Base-by-base conservation (phyloP, 2,113 vertebrate genomes). In the Oryzias celebensis region DNA sequence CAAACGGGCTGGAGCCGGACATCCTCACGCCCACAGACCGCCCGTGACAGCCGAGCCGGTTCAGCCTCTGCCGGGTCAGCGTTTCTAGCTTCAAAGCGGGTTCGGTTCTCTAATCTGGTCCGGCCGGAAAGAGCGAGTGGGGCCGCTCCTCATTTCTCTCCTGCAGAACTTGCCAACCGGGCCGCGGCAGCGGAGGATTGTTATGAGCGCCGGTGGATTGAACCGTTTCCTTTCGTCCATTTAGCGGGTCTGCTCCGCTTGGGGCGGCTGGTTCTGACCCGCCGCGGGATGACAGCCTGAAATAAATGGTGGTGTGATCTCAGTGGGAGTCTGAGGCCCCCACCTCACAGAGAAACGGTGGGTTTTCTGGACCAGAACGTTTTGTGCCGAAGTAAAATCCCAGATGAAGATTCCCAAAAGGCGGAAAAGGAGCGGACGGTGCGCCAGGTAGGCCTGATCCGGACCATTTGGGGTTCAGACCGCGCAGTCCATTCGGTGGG, bases 361-460 rank as follows among this genome's bases (percentile, higher is more conserved):
- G 84, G 80, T 65, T 89, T 80, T 83, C 77, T 88, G 77, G 81
- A 82, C 66, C 75, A 65, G 79, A 75, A 78, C 80, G 79, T 74
- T 81, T 75, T 83, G 81, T 86, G 73, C 73, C 76, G 60, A 63
- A 77, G 73, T 70, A 66, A 75, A 70, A 58, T 88, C 81, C 87
- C 90, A 89, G 85, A 92, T 93, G 90, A 91, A 89, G 91, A 91
- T 90, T 88, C 81, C 84, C 77, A 91, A 89, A 88, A 88, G 88
- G 85, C 85, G 91, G 86, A 90, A 90, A 89, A 81, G 87, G 83
- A 83, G 78, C 87, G 85, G 83, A 89, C 80, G 84, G 73, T 90
- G 84, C 82, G 83, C 85, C 90, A 91, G 91, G 91, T 92, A 90
- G 76, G 85, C 74, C 71, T 47, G 73, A 76, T 52, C 73, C 71